Percentiles rank a stretch among this genome's conserved stretches.
These are phyloP conservation scores for Zhengitettix transpicula DNA, from an alignment of 2,888 invertebrate genomes.

Conservation along the genomic window DNA sequence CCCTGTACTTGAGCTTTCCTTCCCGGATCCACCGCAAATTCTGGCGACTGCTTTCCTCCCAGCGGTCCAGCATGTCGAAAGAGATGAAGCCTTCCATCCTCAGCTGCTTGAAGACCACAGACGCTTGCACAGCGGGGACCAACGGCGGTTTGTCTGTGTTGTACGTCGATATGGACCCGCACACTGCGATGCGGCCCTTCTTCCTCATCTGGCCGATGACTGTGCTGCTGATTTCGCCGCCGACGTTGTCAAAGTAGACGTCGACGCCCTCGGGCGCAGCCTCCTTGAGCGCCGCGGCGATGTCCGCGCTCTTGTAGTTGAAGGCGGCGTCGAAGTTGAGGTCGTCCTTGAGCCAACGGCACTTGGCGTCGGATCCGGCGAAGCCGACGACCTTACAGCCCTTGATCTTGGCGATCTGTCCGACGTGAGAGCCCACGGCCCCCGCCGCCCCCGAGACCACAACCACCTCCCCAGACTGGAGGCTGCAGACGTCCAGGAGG, in stretches of 20 bases:
- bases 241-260: conserved; percentile 65
- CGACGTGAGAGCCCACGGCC: conserved; percentile 28
- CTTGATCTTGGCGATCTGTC: conserved; percentile 35
- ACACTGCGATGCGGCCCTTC: conserved; percentile 44
- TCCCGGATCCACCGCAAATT: conserved; percentile 46
- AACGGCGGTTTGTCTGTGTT: conserved; percentile 22
- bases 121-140: conserved; percentile 32
- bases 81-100: conserved; percentile 45
- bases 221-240: conserved; percentile 42
- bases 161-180: conserved; percentile 47
- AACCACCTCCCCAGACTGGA: conserved; percentile 53
- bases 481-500: conserved; percentile 48
- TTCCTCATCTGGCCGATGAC: conserved; percentile 43
- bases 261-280: conserved; percentile 53
- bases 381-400: conserved; percentile 41
- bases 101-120: conserved; percentile 37
- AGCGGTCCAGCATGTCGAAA: conserved; percentile 36
- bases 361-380: conserved; percentile 50
- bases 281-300: conserved; percentile 37
- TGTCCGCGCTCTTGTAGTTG: conserved; percentile 49
- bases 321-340: conserved; percentile 51
- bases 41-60: conserved; percentile 43
- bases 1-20: conserved; percentile 13
- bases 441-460: conserved; percentile 29
- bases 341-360: conserved; percentile 40